phyloP scores from a whole-genome alignment of 2,888 invertebrate species.

The Tetheella fluctuosa region DNA sequence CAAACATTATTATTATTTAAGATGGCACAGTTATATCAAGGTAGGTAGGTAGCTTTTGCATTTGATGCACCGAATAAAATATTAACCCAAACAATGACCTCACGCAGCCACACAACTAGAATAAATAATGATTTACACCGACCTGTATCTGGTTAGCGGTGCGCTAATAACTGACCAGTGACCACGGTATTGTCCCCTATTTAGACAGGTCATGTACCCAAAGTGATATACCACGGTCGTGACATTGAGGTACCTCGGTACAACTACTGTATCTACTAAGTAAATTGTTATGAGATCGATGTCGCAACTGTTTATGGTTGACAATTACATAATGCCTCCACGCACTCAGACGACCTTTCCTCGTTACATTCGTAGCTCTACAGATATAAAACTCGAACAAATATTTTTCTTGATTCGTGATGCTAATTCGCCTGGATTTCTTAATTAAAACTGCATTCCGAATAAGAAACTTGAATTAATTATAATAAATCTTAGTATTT shows the following conservation, averaged over 20 bases:
- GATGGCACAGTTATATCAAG: background rate
- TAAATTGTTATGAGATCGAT: constrained; percentile 39
- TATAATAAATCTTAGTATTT: no score
- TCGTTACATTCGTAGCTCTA: constrained; percentile 21
- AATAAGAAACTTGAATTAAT: background rate
- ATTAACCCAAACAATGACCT: constrained; percentile 7
- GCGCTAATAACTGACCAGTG: constrained; percentile 32
- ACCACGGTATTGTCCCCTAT: constrained; percentile 43
- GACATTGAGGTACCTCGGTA: constrained; percentile 66
- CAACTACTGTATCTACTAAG: constrained; percentile 49
- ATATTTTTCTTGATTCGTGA: background rate
- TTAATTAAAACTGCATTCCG: background rate
- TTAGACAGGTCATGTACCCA: constrained; percentile 60
- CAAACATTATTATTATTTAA: background rate
- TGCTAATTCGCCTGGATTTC: background rate
- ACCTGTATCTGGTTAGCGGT: constrained; percentile 11
- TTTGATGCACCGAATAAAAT: background rate
- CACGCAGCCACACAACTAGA: constrained; percentile 1
- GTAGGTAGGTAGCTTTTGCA: background rate
- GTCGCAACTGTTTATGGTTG: constrained; percentile 42
- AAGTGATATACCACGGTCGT: constrained; percentile 63
- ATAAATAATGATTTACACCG: constrained; percentile 21
- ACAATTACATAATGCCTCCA: constrained; percentile 55
- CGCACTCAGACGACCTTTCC: constrained; percentile 53
- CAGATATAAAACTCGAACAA: background rate